Percentiles rank a stretch among this genome's conserved stretches.
phyloP scores from a whole-genome alignment of 2,113 vertebrate species.

The Pluvialis apricaria region DNA sequence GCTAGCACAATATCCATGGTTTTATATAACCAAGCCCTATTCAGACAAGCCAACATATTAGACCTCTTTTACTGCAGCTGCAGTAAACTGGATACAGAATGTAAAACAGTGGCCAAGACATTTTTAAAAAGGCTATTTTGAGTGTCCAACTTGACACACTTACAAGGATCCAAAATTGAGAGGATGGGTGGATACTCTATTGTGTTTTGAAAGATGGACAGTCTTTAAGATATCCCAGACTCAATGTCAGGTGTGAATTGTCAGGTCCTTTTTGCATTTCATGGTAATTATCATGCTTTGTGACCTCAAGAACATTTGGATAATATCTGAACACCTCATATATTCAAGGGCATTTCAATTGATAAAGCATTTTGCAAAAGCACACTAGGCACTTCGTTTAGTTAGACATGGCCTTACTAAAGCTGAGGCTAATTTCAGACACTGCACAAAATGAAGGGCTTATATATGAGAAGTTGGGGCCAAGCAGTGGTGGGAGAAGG shows the following conservation, averaged over 20 bases:
- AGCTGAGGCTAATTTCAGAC: background rate
- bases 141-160: background rate
- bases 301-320: background rate
- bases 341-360: background rate
- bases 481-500: background rate
- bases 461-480: background rate
- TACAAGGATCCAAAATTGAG: background rate
- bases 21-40: conserved; percentile 35
- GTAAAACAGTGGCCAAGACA: background rate
- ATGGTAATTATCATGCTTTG: background rate
- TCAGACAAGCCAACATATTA: conserved; percentile 28
- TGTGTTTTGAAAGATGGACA: background rate
- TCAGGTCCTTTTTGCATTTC: background rate
- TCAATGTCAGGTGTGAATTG: background rate
- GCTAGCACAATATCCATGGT: conserved; percentile 12
- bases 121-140: background rate
- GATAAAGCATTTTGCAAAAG: background rate
- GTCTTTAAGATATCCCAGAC: background rate
- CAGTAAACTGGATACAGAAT: conserved; percentile 2
- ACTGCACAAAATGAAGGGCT: background rate
- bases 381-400: background rate
- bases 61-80: conserved; percentile 52
- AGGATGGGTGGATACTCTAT: background rate
- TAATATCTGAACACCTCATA: background rate
- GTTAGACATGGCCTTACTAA: background rate